Base-by-base conservation (phyloP, 2,888 invertebrate species). In the Sarcophaga rosellei region DNA sequence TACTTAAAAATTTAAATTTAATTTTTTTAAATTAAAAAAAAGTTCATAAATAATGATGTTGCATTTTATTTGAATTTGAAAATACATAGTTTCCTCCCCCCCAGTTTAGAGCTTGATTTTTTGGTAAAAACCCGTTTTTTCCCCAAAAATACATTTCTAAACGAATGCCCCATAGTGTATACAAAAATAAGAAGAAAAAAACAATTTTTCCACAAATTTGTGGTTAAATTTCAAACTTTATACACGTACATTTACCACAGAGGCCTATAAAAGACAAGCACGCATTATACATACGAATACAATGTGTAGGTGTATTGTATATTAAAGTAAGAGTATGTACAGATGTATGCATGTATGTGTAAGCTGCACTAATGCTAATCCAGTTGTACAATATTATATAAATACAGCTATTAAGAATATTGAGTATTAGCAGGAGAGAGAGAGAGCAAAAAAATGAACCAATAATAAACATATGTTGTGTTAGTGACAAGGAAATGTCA, bases 401-500 rank as follows among this genome's bases (percentile, higher is more conserved):
- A 84, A 66, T 45, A 72, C 25, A 21, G 65, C 72, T 76, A 35
- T 57, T 17, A 69, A 57, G 81, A 79, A 17, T 53, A 53, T 53
- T 53, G 53, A 53, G 53, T 53, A 17, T 15, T 53, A 53, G 15
- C 12, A 17, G 17, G 53, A 15, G 53, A 53, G 4, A 53, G 15
- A 0, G 3, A 59, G n/a, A n/a, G n/a, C n/a, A n/a, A 35, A 76
- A 69, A 59, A 4, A 79, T 59, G 35, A 35, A 62, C 61, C 35
- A 59, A 59, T 63, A 83, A 81, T 75, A 82, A 35, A 87, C 74
- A 84, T 74, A 83, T 84, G 86, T 87, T 53, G 17, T 53, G 17
- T 12, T 15, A 53, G 53, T 89, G 88, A 85, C 90, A 89, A 35
- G 90, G 88, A 90, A 90, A 89, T 90, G 90, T 89, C 90, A 91